These are phyloP conservation scores for Tetropium fuscum DNA, from an alignment of 2,888 invertebrate genomes.

Conservation along the genomic window DNA sequence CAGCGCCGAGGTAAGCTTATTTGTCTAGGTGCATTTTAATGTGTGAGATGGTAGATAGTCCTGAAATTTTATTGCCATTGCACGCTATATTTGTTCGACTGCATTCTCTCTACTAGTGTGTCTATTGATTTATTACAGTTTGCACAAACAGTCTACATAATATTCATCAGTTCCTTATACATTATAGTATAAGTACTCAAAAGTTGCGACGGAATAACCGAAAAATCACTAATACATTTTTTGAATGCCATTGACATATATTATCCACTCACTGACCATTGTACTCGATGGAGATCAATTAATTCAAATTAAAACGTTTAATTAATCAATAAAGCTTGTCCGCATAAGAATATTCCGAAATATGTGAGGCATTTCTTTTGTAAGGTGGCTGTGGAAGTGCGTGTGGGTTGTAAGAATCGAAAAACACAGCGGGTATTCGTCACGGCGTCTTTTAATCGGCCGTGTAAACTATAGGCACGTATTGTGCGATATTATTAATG, in stretches of 20 bases:
- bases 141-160: too few relatives aligned
- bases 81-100: constrained; percentile 21
- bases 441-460: constrained; percentile 51
- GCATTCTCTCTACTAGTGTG: neutral
- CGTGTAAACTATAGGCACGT: constrained; percentile 59
- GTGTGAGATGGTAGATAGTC: constrained; percentile 30
- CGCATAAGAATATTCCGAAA: constrained; percentile 1
- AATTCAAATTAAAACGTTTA: constrained; percentile 7
- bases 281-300: constrained; percentile 3
- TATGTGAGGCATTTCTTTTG: constrained; percentile 23
- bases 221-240: neutral
- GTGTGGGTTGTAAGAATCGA: constrained; percentile 24
- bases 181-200: too few relatives aligned
- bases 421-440: constrained; percentile 30
- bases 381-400: constrained; percentile 21
- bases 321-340: constrained; percentile 14
- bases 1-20: constrained; percentile 42
- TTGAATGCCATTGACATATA: neutral
- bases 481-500: constrained; percentile 58
- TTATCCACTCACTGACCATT: neutral
- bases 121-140: constrained; percentile 20
- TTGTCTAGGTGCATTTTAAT: constrained; percentile 47
- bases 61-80: constrained; percentile 33
- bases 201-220: too few relatives aligned
- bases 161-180: too few relatives aligned